A percentile compares a stretch with the other conserved stretches of the same genome.
Conservation (phyloP, 1,140 invertebrate species). For the Cotesia chilonis region DNA sequence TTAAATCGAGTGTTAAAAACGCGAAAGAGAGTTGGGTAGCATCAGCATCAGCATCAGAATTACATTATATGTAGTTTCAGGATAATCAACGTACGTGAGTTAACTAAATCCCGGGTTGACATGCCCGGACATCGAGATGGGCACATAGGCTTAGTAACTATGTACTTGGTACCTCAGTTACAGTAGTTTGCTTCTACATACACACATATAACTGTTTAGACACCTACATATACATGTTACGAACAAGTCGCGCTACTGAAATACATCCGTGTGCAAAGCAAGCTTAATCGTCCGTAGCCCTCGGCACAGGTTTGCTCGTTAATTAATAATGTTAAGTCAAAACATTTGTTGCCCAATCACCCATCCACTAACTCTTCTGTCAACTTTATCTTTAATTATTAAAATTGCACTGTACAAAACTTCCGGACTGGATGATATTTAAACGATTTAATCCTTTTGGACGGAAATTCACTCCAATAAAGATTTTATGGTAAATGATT, state of each 20-base stretch:
- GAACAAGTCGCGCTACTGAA: background rate
- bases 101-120: slow-evolving; percentile 14
- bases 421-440: too few species aligned
- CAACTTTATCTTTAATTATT: too few species aligned
- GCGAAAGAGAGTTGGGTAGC: background rate
- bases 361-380: background rate
- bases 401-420: too few species aligned
- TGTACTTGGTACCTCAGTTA: background rate
- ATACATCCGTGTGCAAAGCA: slow-evolving; percentile 13
- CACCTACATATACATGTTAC: slow-evolving; percentile 3
- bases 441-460: too few species aligned
- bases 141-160: slow-evolving; percentile 7
- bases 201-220: too few species aligned
- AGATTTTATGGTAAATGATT: too few species aligned
- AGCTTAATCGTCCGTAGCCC: slow-evolving; percentile 16
- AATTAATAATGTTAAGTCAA: slow-evolving; percentile 22
- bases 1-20: too few species aligned
- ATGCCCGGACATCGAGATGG: background rate
- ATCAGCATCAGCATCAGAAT: background rate
- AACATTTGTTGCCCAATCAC: background rate
- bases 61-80: background rate
- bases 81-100: slow-evolving; percentile 21
- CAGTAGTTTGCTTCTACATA: too few species aligned
- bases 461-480: too few species aligned
- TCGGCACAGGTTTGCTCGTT: slow-evolving; percentile 4